Base-by-base conservation (phyloP, 2,797 vertebrate genomes). In the Morus bassanus region DNA sequence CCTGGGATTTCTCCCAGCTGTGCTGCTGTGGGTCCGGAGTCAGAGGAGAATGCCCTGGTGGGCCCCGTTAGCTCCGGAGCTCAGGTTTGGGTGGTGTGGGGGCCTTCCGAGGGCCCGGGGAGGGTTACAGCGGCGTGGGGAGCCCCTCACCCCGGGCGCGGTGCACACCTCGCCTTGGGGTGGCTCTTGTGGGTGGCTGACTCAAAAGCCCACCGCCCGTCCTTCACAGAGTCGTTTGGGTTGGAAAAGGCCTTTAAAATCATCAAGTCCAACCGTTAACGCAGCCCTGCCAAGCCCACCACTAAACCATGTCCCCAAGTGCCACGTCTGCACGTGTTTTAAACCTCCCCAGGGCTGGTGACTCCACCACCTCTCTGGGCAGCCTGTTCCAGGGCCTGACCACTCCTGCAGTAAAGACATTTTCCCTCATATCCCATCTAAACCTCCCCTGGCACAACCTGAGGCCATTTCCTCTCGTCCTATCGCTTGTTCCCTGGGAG, bases 71-170 rank as follows among this genome's bases (percentile, higher is more conserved):
- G 46, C 45, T 41, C 35, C 43, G 17, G 7, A 45, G 43, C 43
- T 33, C 45, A 13, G 1, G 18, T 41, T 51, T 18, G 16, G 57
- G 35, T 31, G 39, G 37, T 23, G 30, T 3, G 4, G 24, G 65
- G 37, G 31, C 25, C 51, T 60, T 30, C 37, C 8, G 30, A 30
- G 43, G 43, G 33, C 25, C 30, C 15, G 1, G 41, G 14, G 37
- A n/a, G 2, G 27, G 16, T 25, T 24, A 13, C 25, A 25, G 63
- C 4, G 4, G 23, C 2, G 46, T 5, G 17, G 35, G 1, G 0
- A 17, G 41, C 72, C 72, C 7, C 11, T 17, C 9, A 3, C 30
- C 33, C 39, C 5, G 2, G 51, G 30, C 28, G 18, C 14, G 17
- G 50, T 1, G 6, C 25, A 7, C 27, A 2, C 51, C 27, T 31